Evolutionary conservation across 2,888 invertebrate species (phyloP), one percentile per base, ranked within the genome.

Genomic region (Diabrotica balteata): DNA sequence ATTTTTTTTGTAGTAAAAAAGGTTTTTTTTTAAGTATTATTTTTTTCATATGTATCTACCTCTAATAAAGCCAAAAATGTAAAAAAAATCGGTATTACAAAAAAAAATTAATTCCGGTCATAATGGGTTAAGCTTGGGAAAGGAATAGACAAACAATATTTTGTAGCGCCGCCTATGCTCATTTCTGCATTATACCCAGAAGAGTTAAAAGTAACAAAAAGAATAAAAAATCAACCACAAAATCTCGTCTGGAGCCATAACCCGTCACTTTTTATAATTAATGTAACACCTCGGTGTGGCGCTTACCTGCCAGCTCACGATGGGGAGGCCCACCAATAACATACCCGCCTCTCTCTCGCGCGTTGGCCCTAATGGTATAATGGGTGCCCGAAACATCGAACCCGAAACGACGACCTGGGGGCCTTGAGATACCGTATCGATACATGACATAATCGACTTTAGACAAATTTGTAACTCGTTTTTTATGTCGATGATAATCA

Each of bases 191-290:
- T 47, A 10, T 47, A 47, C 62, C 61, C 53, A 67, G 61, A 67
- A 67, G 52, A 62, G 61, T 58, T 47, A 63, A 59, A 63, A 59
- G 50, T 55, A 70, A 59, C 66, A 68, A 61, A 62, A 67, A 66
- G 17, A 53, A 58, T 42, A 50, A 69, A 69, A 54, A 71, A 61
- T 64, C 52, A 52, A 66, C 67, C 69, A 71, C 71, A 69, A 73
- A 73, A 72, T 73, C 69, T 73, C 72, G 80, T 80, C 78, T 80
- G 80, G 80, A 77, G 79, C 79, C 79, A 72, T 75, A 78, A 78
- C 73, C 76, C 76, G 80, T 80, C 80, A 80, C 75, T 79, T 76
- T 76, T 75, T 73, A 77, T 79, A 79, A 80, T 80, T 80, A 79
- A 80, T 80, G 79, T 75, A 80, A 80, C 80, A 80, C 80, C 79